Evolutionary conservation across 2,113 vertebrate species (phyloP).

Genomic region (Elanoides forficatus): DNA sequence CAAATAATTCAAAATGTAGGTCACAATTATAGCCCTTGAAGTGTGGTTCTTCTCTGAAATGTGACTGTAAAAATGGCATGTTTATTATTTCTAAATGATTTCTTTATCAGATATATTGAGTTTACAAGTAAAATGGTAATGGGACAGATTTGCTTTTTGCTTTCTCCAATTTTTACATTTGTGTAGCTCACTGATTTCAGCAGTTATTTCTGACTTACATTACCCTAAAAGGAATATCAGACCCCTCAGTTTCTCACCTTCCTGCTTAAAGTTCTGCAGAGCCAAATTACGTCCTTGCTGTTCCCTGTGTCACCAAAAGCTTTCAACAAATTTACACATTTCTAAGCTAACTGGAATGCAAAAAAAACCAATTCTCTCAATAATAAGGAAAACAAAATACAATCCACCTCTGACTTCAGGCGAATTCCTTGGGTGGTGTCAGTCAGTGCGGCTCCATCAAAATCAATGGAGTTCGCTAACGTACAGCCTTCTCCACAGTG

Average conservation of each 20-base stretch:
- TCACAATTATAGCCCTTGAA: constrained; percentile 53
- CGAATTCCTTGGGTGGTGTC: neutral
- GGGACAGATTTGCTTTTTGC: neutral
- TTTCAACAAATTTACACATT: neutral
- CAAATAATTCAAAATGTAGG: constrained; percentile 68
- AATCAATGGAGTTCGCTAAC: neutral
- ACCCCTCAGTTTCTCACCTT: neutral
- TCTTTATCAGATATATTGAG: constrained; percentile 17
- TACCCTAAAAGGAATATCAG: neutral
- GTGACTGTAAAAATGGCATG: constrained; percentile 52
- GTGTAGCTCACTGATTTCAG: neutral
- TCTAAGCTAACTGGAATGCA: neutral
- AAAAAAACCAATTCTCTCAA: neutral
- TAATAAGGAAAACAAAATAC: neutral
- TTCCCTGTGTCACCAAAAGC: neutral
- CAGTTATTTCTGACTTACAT: neutral
- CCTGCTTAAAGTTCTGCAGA: neutral
- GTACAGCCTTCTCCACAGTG: neutral
- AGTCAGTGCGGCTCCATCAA: neutral
- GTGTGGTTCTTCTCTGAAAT: constrained; percentile 39
- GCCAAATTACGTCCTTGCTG: neutral
- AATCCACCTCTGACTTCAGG: neutral
- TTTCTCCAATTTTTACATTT: neutral
- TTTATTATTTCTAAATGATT: constrained; percentile 64
- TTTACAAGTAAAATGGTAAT: constrained; percentile 42